These are phyloP conservation scores for Neosilurus hyrtlii DNA, from an alignment of 2,797 vertebrate genomes.

Conservation along the genomic window DNA sequence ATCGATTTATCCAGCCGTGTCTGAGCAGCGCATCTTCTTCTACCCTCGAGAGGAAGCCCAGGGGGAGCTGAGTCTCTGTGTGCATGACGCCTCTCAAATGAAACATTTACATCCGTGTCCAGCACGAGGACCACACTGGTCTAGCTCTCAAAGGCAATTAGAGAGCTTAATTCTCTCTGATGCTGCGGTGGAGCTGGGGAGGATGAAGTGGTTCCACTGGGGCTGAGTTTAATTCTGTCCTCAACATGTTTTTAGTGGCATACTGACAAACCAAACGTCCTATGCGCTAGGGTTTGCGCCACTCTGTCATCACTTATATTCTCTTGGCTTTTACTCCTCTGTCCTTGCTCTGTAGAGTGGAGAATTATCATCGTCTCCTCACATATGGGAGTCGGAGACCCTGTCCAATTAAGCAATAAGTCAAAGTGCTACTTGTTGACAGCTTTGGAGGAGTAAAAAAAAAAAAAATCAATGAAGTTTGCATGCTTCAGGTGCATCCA, in stretches of 20 bases:
- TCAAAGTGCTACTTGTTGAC: conserved; percentile 32
- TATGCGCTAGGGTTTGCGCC: background rate
- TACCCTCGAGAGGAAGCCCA: conserved; percentile 8
- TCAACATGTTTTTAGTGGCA: conserved; percentile 31
- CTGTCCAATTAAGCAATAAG: conserved; percentile 37
- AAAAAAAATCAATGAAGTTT: conserved; percentile 17
- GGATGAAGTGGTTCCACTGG: conserved; percentile 40
- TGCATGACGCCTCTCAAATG: conserved; percentile 32
- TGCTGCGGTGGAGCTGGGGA: conserved; percentile 18
- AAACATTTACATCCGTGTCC: conserved; percentile 41
- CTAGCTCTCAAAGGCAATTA: conserved; percentile 45
- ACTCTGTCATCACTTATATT: background rate
- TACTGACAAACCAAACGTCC: conserved; percentile 38
- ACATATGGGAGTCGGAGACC: conserved; percentile 22
- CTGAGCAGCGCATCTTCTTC: conserved; percentile 23
- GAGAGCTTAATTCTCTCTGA: conserved; percentile 48
- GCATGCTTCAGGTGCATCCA: background rate
- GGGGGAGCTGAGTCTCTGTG: conserved; percentile 6
- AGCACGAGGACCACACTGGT: conserved; percentile 6
- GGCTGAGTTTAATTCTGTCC: conserved; percentile 28
- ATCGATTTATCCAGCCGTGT: conserved; percentile 53
- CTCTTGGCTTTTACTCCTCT: conserved; percentile 14
- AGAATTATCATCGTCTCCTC: conserved; percentile 28
- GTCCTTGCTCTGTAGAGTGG: conserved; percentile 1
- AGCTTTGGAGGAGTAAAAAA: conserved; percentile 21